Conservation (phyloP, 35 echinoderm and acorn worm species). For the Ptychodera flava region DNA sequence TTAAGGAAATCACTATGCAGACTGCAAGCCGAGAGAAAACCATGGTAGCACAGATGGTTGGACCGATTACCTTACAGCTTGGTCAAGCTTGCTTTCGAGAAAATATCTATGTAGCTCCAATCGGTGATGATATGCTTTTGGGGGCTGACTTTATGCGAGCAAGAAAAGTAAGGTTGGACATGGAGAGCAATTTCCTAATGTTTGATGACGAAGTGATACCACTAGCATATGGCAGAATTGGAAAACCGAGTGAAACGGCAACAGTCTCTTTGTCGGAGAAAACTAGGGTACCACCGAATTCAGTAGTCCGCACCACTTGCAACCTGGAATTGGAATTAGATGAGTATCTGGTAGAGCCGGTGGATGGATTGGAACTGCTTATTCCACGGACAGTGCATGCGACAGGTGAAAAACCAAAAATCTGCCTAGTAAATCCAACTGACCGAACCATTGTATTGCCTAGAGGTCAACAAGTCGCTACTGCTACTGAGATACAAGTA, state of each 20-base stretch:
- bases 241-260: neutral
- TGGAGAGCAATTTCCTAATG: neutral
- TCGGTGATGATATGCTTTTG: constrained; percentile 48
- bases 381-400: constrained; percentile 23
- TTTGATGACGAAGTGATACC: constrained; percentile 18
- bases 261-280: neutral
- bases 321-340: neutral
- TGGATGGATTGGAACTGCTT: neutral
- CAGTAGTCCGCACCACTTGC: constrained; percentile 7
- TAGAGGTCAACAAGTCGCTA: neutral
- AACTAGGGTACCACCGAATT: constrained; percentile 22
- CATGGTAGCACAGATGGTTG: constrained; percentile 24
- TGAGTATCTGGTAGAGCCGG: constrained; percentile 32
- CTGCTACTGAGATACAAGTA: constrained; percentile 6
- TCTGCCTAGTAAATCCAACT: constrained; percentile 22
- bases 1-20: neutral
- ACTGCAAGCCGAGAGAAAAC: neutral
- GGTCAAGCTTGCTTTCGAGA: constrained; percentile 3
- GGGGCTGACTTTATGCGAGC: constrained; percentile 26
- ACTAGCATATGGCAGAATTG: neutral
- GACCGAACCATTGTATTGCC: constrained; percentile 3
- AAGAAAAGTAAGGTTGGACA: constrained; percentile 6
- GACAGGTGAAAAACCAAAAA: neutral
- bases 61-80: constrained; percentile 10
- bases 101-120: constrained; percentile 37